Evolutionary conservation across 2,797 vertebrate genomes (phyloP).

Genomic region (Coreius guichenoti): DNA sequence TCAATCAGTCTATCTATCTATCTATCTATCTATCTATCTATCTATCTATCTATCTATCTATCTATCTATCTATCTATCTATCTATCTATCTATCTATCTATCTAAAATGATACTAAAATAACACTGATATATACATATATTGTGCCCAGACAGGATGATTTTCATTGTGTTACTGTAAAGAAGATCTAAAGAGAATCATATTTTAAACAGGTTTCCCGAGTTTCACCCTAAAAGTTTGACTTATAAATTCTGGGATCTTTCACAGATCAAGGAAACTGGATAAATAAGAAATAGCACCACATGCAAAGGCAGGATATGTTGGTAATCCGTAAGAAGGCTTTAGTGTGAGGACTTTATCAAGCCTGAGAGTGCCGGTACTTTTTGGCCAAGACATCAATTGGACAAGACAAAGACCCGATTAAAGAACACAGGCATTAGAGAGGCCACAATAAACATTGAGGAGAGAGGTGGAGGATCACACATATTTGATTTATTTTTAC

Average conservation of each 20-base stretch:
- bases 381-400: slow-evolving; percentile 8
- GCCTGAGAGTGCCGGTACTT: background rate
- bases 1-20: too few species aligned
- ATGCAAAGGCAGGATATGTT: background rate
- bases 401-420: slow-evolving; percentile 8
- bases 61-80: too few species aligned
- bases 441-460: background rate
- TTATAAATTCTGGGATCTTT: background rate
- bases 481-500: background rate
- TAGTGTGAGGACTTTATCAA: background rate
- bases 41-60: too few species aligned
- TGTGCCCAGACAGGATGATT: too few species aligned
- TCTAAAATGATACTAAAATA: background rate
- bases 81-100: too few species aligned
- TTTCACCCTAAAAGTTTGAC: background rate
- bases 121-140: background rate
- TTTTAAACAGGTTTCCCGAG: background rate
- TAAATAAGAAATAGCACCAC: background rate
- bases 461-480: background rate
- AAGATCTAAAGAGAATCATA: background rate
- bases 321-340: background rate
- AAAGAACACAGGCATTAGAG: slow-evolving; percentile 10
- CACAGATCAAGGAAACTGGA: background rate
- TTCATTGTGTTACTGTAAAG: too few species aligned
- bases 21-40: too few species aligned